These are phyloP conservation scores for Hydraecia micacea DNA, from an alignment of 2,888 invertebrate species.

Conservation along the genomic window DNA sequence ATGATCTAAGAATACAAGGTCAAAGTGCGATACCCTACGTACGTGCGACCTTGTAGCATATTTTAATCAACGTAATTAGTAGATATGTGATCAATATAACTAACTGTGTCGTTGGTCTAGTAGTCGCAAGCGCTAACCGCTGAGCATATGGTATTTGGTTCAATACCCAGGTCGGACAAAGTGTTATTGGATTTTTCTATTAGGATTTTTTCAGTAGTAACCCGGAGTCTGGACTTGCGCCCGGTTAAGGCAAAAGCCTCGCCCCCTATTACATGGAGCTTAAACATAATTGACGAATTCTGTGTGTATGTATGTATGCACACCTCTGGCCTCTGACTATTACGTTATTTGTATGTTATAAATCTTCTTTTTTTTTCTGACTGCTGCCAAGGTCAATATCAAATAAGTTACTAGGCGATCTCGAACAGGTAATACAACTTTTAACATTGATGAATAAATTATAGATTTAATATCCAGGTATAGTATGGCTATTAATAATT, in stretches of 20 bases:
- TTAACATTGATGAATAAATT: conserved; percentile 4
- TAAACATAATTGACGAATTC: not conserved
- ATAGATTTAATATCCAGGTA: not conserved
- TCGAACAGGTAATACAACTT: not conserved
- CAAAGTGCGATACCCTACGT: conserved; percentile 11
- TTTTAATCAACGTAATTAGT: not conserved
- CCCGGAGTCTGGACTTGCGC: not conserved
- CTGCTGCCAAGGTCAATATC: not conserved
- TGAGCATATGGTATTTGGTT: not conserved
- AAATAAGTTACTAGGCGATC: not conserved
- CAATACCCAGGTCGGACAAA: not conserved
- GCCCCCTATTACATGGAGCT: not conserved
- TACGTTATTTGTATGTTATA: not conserved
- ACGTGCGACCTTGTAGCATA: conserved; percentile 14
- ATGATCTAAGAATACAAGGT: conserved; percentile 8
- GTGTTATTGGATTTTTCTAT: not conserved
- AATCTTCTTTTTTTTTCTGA: not conserved
- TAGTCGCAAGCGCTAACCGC: not conserved
- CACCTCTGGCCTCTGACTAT: too few species aligned
- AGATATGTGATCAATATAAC: not conserved
- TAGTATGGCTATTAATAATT: not conserved
- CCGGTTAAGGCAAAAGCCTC: not conserved
- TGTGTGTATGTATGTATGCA: too few species aligned
- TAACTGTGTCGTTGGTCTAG: too few species aligned
- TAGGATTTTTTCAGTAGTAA: not conserved